phyloP scores from a whole-genome alignment of 1,140 invertebrate species.

The Drepana arcuata region DNA sequence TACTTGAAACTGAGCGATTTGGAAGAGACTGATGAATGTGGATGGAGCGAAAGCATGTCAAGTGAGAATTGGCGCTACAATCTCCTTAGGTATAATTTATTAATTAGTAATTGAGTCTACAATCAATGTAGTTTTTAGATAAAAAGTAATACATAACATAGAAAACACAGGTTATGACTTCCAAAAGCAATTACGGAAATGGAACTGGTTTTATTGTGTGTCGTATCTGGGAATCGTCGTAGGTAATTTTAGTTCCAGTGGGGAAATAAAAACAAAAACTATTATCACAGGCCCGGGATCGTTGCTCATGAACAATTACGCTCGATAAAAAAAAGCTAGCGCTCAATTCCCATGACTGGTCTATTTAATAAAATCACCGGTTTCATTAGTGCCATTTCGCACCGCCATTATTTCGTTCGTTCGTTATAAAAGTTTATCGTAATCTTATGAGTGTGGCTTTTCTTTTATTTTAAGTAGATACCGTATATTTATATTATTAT shows the following conservation, averaged over 20 bases:
- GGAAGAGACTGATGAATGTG: too few species aligned
- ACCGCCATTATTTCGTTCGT: background rate
- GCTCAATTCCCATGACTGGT: slow-evolving; percentile 60
- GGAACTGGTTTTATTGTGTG: background rate
- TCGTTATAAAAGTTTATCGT: background rate
- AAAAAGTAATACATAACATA: too few species aligned
- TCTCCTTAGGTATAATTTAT: too few species aligned
- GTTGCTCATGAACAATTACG: slow-evolving; percentile 35
- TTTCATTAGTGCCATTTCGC: background rate
- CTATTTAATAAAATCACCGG: slow-evolving; percentile 11
- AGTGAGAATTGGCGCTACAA: background rate
- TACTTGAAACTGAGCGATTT: too few species aligned
- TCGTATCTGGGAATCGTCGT: background rate
- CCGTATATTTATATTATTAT: background rate
- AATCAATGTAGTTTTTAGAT: too few species aligned
- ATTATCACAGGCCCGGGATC: slow-evolving; percentile 39
- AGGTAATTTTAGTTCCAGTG: slow-evolving; percentile 18
- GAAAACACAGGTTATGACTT: background rate
- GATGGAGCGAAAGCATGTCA: background rate
- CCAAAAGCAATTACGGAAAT: background rate
- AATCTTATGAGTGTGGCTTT: too few species aligned
- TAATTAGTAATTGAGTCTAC: too few species aligned
- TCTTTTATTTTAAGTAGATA: background rate
- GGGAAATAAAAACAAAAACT: slow-evolving; percentile 30
- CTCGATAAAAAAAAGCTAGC: slow-evolving; percentile 34